phyloP scores from a whole-genome alignment of 2,113 vertebrate species.

The Muntiacus reevesi region DNA sequence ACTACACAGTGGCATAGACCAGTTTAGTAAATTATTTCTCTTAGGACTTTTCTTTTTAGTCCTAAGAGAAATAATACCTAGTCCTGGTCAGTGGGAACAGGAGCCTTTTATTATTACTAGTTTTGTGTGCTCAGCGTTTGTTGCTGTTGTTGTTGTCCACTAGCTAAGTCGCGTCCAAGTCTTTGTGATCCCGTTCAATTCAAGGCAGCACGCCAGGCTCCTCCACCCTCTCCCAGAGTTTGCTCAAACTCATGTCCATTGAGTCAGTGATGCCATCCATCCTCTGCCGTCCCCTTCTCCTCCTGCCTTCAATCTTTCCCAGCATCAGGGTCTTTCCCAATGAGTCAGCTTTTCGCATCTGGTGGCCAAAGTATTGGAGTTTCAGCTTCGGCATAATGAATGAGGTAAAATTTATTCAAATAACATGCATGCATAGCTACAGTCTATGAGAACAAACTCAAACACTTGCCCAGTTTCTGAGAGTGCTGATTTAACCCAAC shows the following conservation, averaged over 20 bases:
- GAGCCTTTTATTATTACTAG: neutral
- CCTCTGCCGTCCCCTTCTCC: neutral
- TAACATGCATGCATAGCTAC: neutral
- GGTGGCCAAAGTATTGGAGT: neutral
- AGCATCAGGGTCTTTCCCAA: neutral
- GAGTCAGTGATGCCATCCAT: neutral
- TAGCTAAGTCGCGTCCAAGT: fast-evolving
- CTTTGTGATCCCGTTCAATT: neutral
- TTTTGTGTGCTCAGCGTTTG: neutral
- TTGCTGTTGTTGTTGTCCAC: fast-evolving
- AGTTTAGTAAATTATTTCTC: neutral
- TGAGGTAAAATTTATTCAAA: neutral
- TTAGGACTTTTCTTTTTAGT: neutral
- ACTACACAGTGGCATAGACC: fast-evolving
- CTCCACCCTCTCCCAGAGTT: neutral
- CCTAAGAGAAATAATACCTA: no score
- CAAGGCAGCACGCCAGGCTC: neutral
- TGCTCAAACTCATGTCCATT: neutral
- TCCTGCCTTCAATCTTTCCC: neutral
- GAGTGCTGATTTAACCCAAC: neutral
- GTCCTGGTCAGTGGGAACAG: neutral
- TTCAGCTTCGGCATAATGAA: neutral
- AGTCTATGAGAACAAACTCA: neutral
- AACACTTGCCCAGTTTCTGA: neutral
- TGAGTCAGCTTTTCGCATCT: neutral